These are phyloP conservation scores for Panulirus ornatus DNA, from an alignment of 1,140 invertebrate genomes.

Conservation along the genomic window DNA sequence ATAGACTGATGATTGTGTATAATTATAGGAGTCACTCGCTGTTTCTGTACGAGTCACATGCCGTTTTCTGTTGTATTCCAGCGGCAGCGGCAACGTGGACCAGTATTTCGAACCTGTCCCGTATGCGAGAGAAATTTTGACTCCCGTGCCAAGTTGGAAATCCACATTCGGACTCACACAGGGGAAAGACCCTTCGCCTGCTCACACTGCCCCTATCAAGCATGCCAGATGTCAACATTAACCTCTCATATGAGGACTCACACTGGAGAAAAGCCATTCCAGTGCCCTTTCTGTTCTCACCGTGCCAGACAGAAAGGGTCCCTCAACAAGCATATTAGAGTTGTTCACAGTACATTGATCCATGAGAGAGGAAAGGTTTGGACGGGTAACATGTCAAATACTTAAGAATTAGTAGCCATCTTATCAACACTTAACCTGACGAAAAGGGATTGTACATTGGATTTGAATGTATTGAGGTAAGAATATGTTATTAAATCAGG, in stretches of 20 bases:
- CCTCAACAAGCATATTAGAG: conserved; percentile 81
- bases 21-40: conserved; percentile 9
- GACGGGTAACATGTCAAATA: conserved; percentile 4
- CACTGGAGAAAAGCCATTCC: conserved; percentile 58
- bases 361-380: neutral
- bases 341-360: conserved; percentile 76
- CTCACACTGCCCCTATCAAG: conserved; percentile 62
- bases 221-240: conserved; percentile 62
- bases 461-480: too few species aligned
- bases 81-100: conserved; percentile 42
- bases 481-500: too few species aligned
- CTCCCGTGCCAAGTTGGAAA: conserved; percentile 61
- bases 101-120: conserved; percentile 29
- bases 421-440: too few species aligned
- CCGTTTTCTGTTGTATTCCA: conserved; percentile 54
- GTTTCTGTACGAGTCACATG: conserved; percentile 36
- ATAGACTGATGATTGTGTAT: conserved; percentile 7
- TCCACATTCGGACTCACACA: conserved; percentile 56
- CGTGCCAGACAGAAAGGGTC: conserved; percentile 81
- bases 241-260: conserved; percentile 57
- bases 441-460: too few species aligned
- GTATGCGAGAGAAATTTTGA: conserved; percentile 54
- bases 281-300: conserved; percentile 77
- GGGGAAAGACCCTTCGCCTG: conserved; percentile 61
- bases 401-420: neutral